Evolutionary conservation across 2,888 invertebrate genomes (phyloP), one percentile per base, ranked within the genome.

Genomic region (Poecilobothrus nobilitatus): DNA sequence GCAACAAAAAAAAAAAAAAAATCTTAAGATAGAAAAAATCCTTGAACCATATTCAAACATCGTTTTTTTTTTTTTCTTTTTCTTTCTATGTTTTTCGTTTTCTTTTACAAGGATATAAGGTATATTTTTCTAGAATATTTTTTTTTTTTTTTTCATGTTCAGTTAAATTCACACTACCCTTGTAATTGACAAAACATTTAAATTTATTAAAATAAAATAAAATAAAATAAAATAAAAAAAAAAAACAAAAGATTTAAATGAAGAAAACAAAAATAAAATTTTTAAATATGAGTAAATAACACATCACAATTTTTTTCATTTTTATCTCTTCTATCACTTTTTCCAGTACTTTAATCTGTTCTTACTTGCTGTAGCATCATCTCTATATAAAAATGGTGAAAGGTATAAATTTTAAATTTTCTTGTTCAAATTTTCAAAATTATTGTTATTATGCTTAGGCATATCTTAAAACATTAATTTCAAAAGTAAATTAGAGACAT

Each of bases 171-270:
- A 53, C 2, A 53, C 15, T 53, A 12, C 53, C 9, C 53, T 53
- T 53, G 53, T 53, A 53, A 53, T 53, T 53, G 53, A 53, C 18
- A 53, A 53, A 53, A 53, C 53, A 53, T 53, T 53, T 53, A 53
- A 53, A 53, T 53, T 53, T 53, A 53, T 18, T 15, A 53, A 53
- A 53, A 44, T 44, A 15, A 41, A 41, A 15, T 9, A 41, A 41
- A 41, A 41, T 12, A 12, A 41, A 15, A 41, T 9, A 41, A 27
- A 27, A 27, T 27, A 5, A 4, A 5, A 41, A 41, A 41, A 41
- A 41, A 5, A 4, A 5, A 41, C 2, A 41, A 41, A 41, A 41
- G 4, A 41, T 41, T 12, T 2, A 27, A 27, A 4, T 6, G 41
- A 27, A 8, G 41, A 41, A 41, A 27, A 27, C 5, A 27, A 27